A percentile compares a stretch with the other conserved stretches of the same genome.
These are phyloP conservation scores for Nasonia giraulti DNA, from an alignment of 1,140 invertebrate genomes.

Conservation along the genomic window DNA sequence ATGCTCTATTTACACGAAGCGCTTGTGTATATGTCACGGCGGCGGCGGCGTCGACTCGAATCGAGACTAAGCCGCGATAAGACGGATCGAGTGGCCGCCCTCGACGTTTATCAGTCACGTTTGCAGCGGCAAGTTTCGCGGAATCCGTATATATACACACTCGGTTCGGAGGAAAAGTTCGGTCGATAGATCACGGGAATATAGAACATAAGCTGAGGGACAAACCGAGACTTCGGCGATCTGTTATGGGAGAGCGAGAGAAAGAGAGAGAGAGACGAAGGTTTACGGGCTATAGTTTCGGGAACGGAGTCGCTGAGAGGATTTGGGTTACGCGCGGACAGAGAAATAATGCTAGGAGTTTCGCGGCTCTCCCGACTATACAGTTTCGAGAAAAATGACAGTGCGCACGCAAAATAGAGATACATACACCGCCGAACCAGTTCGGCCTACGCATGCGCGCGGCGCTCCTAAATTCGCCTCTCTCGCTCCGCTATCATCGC, in stretches of 20 bases:
- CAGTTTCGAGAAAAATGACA: too few relatives aligned
- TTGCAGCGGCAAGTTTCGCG: neutral
- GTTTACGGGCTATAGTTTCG: neutral
- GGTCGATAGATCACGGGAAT: neutral
- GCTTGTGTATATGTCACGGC: neutral
- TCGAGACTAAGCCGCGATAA: conserved; percentile 33
- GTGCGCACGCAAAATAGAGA: neutral
- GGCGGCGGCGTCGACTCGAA: neutral
- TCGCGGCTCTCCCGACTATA: too few relatives aligned
- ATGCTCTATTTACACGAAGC: neutral
- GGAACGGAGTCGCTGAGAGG: too few relatives aligned
- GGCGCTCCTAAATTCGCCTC: neutral
- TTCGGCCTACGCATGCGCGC: neutral
- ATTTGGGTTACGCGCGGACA: too few relatives aligned
- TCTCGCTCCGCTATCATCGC: neutral
- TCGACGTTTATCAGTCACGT: neutral
- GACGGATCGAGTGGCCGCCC: neutral
- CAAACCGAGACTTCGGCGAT: neutral
- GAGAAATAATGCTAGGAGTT: too few relatives aligned
- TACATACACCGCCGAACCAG: neutral
- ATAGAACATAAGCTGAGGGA: too few relatives aligned
- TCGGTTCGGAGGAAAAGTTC: neutral
- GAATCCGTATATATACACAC: neutral
- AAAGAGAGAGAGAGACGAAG: neutral
- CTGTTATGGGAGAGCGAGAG: neutral